Evolutionary conservation across 2,113 vertebrate genomes (phyloP), one percentile per base, ranked within the genome.

Genomic region (Clinocottus analis): DNA sequence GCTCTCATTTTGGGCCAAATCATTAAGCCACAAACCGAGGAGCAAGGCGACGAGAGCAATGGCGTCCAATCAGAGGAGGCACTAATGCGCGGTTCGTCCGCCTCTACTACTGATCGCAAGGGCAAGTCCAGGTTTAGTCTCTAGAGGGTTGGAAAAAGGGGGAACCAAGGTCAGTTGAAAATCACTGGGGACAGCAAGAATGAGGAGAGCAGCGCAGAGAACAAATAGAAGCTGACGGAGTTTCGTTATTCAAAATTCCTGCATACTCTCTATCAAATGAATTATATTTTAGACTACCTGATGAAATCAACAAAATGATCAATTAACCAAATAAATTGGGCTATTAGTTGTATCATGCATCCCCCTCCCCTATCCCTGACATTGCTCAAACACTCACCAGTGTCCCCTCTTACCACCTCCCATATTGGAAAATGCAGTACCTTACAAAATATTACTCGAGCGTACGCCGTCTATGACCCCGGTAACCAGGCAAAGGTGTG

Each of bases 1-100:
- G 96, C 98, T 19, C 96, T 99, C 90, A 93, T 99, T 82, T 92
- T 99, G 91, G 96, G 97, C 89, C 97, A 99, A 89, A 95, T 99
- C 75, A 96, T 99, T 82, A 99, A 99, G 93, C 95, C 97, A 72
- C 96, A 97, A 92, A 72, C 77, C 8, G 96, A 97, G 85, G 84
- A 95, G 80, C 93, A 91, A 83, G 87, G 92, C 72, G 97, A 98
- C 78, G 97, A 99, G 90, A 99, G 96, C 95, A 98, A 97, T 59
- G 96, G 96, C 84, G 96, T 95, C 90, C 94, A 92, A 29, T 90
- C 94, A 94, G 94, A 98, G 91, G 95, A 97, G 95, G 95, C 94
- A 72, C 71, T 96, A 90, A 90, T 94, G 74, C 84, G 87, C 73
- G 88, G 87, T 68, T 75, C 92, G 58, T 90, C 94, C 23, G 86